Conservation (phyloP, 2,888 invertebrate species). For the Dastarcus helophoroides region DNA sequence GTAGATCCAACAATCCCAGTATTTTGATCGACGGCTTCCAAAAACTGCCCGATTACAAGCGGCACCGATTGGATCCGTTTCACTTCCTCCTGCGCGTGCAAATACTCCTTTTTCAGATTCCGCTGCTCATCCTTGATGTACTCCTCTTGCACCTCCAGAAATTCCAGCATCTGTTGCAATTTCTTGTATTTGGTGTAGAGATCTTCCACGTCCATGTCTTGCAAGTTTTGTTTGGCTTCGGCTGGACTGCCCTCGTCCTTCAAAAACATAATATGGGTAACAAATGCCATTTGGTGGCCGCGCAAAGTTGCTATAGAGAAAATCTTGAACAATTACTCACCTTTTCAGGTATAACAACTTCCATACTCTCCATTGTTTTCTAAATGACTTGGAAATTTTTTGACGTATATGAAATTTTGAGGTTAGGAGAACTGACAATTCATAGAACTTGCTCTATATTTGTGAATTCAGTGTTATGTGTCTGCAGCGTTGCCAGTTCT, state of each 20-base stretch:
- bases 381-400: slow-evolving; percentile 13
- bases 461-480: no score
- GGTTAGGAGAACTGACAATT: no score
- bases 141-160: slow-evolving; percentile 96
- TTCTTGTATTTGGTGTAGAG: slow-evolving; percentile 96
- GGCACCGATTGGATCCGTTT: slow-evolving; percentile 99
- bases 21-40: slow-evolving; percentile 98
- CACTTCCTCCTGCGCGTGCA: slow-evolving; percentile 96
- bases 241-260: slow-evolving; percentile 60
- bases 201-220: slow-evolving; percentile 83
- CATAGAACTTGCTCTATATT: no score
- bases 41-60: slow-evolving; percentile 95
- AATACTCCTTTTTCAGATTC: slow-evolving; percentile 95
- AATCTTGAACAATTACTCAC: slow-evolving; percentile 38
- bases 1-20: slow-evolving; percentile 99
- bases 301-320: slow-evolving; percentile 1
- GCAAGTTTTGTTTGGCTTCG: slow-evolving; percentile 57
- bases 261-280: slow-evolving; percentile 11
- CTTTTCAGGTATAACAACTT: slow-evolving; percentile 68
- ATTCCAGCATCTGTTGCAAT: slow-evolving; percentile 91
- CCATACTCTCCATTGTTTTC: slow-evolving; percentile 66
- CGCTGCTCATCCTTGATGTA: slow-evolving; percentile 99
- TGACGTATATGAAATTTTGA: no score
- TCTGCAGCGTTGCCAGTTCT: no score
- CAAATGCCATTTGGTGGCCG: background rate